phyloP scores from a whole-genome alignment of 2,888 invertebrate species.

The Nomada lathburiana region DNA sequence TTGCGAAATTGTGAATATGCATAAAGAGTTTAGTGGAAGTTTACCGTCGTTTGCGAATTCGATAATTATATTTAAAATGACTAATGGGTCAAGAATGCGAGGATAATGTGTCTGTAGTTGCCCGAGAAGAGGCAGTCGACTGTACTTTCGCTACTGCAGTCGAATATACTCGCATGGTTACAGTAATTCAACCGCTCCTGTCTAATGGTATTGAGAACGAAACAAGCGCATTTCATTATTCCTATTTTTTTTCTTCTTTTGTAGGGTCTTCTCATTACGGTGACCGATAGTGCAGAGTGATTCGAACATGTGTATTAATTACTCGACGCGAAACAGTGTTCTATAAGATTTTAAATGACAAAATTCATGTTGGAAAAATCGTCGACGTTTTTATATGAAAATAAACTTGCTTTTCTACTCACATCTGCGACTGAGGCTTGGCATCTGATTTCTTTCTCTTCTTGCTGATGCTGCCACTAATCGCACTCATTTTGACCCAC shows the following conservation, averaged over 20 bases:
- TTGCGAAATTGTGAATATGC: no score
- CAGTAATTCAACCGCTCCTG: conserved; percentile 10
- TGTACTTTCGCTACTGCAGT: not conserved
- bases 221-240: not conserved
- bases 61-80: no score
- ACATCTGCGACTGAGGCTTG: conserved; percentile 88
- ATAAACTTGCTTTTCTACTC: conserved; percentile 79
- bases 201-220: not conserved
- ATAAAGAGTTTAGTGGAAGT: no score
- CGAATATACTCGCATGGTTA: not conserved
- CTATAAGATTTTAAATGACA: not conserved
- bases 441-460: conserved; percentile 88
- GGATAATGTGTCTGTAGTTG: no score
- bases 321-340: not conserved
- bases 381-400: not conserved
- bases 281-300: not conserved
- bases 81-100: not conserved
- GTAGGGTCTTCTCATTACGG: not conserved
- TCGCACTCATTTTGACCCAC: conserved; percentile 94
- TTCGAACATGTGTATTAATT: not conserved
- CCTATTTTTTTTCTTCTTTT: not conserved
- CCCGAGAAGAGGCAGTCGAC: not conserved
- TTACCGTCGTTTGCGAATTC: no score
- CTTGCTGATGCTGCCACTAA: conserved; percentile 87
- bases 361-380: not conserved